Base-by-base conservation (phyloP, 2,797 vertebrate genomes). In the Anableps anableps region DNA sequence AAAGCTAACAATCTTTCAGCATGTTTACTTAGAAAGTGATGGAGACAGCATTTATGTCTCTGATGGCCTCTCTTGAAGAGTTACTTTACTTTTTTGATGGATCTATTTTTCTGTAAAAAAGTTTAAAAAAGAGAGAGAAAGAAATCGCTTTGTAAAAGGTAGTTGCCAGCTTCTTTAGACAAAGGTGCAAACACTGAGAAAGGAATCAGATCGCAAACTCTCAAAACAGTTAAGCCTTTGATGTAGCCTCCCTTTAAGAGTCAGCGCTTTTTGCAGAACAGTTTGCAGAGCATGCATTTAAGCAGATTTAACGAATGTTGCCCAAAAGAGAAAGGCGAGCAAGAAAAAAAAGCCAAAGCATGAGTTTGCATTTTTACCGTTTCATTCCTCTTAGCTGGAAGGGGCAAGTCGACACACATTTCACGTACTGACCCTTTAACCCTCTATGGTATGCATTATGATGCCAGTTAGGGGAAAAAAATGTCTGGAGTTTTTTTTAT, bases 81-180 rank as follows among this genome's bases (percentile, higher is more conserved):
- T 93, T 91, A 88, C 90, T 94, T 92, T 92, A 92, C 91, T 93
- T 94, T 62, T 94, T 92, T 86, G 92, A 94, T 93, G 91, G 93
- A 95, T 94, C 90, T 94, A 94, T 95, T 95, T 95, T 95, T 95
- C 85, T 92, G 93, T 92, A 93, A 82, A 91, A 93, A 90, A 88
- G 21, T 29, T 76, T 71, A 74, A 79, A 72, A 29, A 58, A 34
- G 75, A 80, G 23, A 36, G 55, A 76, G 84, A 73, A 50, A 43
- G 64, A 66, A 55, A 79, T 16, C n/a, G 88, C 90, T 92, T 91
- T 80, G 87, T 88, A 86, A 92, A 92, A 90, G 92, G 92, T 94
- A 91, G 93, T 93, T 92, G 93, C 94, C 91, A 92, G 93, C 92
- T 93, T 91, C 85, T 86, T 88, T 85, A 83, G 86, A 79, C 71